Base-by-base conservation (phyloP, 1,140 invertebrate species). In the Anastrepha obliqua region DNA sequence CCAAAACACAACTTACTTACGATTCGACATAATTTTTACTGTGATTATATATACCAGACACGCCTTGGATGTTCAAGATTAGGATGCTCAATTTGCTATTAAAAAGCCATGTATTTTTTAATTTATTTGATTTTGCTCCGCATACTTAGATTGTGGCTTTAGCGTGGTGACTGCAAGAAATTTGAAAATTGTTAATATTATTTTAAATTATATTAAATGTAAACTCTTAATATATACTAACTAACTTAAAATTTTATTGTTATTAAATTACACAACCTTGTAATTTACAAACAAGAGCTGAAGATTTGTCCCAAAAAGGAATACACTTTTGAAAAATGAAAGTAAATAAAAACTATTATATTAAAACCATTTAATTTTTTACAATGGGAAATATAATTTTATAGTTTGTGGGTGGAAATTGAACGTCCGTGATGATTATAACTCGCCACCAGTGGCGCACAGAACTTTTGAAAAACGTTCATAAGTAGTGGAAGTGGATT, bases 171-270 rank as follows among this genome's bases (percentile, higher is more conserved):
- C 47, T 81, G 74, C 74, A 81, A 55, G 47, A 51, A 55, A 55
- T 2, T 58, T 81, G 44, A 81, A 81, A 81, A 81, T 55, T 81
- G 74, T 55, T 81, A 81, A 81, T 81, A 29, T 81, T 81, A 81
- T 81, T 81, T 81, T 81, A 81, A 81, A 81, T 81, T 81, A 81
- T 81, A 81, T 81, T 81, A 81, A 81, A 81, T 55, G 74, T 81
- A 81, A 81, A 81, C 74, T 58, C 70, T 74, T 51, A 74, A 47
- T 74, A 74, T 74, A 81, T 81, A 47, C 74, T 81, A 81, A 47
- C 74, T 81, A 81, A 81, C 74, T 58, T 81, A 81, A 81, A 81
- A 81, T 81, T 81, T 81, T 81, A 81, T 81, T 81, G 74, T 81
- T 81, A 81, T 81, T 81, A 81, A 81, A 81, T 55, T 81, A 81